Evolutionary conservation across 2,888 invertebrate species (phyloP).

Genomic region (Callyntrura guangdongensis): DNA sequence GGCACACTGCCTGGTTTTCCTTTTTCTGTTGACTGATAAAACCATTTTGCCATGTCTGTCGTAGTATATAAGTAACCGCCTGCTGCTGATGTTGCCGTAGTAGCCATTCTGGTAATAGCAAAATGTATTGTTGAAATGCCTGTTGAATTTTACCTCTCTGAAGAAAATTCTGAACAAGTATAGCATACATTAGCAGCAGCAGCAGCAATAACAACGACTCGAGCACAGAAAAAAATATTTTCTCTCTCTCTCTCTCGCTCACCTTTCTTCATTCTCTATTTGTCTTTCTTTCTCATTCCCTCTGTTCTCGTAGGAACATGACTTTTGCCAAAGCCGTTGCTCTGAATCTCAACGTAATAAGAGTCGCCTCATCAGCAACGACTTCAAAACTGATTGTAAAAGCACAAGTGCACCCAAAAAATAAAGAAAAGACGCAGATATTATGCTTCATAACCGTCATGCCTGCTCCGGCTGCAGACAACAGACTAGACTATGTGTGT

Average conservation of each 20-base stretch:
- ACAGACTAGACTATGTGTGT: not conserved
- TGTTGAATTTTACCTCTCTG: constrained; percentile 21
- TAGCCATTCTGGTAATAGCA: not conserved
- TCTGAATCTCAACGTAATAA: not conserved
- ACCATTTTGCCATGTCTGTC: constrained; percentile 38
- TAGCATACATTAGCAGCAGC: not conserved
- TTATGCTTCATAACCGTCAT: too few relatives aligned
- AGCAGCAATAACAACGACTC: not conserved
- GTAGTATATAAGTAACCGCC: not conserved
- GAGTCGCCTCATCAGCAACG: not conserved
- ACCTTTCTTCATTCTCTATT: constrained; percentile 27
- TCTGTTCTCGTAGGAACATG: not conserved
- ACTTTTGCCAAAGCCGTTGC: constrained; percentile 12
- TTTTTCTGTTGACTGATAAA: constrained; percentile 13
- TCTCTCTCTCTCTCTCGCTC: not conserved
- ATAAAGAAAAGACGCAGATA: too few relatives aligned
- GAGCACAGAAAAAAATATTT: not conserved
- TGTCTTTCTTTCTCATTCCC: not conserved
- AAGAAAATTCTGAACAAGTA: constrained; percentile 18
- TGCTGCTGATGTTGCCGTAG: constrained; percentile 14
- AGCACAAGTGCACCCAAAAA: not conserved
- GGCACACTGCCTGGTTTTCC: constrained; percentile 73
- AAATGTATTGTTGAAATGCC: not conserved
- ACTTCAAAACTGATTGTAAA: not conserved
- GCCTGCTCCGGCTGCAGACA: too few relatives aligned